Conservation (phyloP, 2,113 vertebrate species). For the Galeopterus variegatus region DNA sequence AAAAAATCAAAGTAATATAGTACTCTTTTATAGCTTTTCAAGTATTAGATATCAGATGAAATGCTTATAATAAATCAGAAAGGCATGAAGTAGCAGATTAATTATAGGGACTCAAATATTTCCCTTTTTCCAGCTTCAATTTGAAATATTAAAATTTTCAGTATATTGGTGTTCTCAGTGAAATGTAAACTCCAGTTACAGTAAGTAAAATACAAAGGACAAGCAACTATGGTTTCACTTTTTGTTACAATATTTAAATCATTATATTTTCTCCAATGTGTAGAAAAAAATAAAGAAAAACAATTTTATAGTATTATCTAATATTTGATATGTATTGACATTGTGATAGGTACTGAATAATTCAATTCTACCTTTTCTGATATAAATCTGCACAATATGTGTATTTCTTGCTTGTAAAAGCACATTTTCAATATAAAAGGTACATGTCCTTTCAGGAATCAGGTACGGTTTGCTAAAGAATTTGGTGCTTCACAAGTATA, state of each 20-base stretch:
- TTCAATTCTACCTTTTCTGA: constrained; percentile 42
- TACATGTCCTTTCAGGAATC: neutral
- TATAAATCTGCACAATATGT: neutral
- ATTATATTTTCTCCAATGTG: neutral
- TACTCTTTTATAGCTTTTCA: constrained; percentile 16
- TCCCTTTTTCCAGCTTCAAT: constrained; percentile 65
- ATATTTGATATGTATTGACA: constrained; percentile 47
- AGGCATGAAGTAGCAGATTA: constrained; percentile 54
- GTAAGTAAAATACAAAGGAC: constrained; percentile 60
- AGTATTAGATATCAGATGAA: constrained; percentile 38
- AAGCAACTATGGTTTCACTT: constrained; percentile 28
- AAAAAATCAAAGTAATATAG: constrained; percentile 62
- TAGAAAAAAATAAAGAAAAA: constrained; percentile 11
- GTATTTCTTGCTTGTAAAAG: constrained; percentile 58
- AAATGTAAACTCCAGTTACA: constrained; percentile 54
- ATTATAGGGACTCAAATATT: constrained; percentile 47
- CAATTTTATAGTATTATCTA: constrained; percentile 19
- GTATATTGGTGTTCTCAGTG: constrained; percentile 23
- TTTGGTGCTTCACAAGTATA: constrained; percentile 25
- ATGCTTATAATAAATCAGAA: constrained; percentile 29
- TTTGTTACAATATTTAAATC: constrained; percentile 51
- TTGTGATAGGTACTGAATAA: constrained; percentile 22
- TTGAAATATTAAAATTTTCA: constrained; percentile 59
- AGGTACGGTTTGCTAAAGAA: constrained; percentile 19
- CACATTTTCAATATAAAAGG: constrained; percentile 36